These are phyloP conservation scores for Conger conger DNA, from an alignment of 2,113 vertebrate species.

Conservation along the genomic window DNA sequence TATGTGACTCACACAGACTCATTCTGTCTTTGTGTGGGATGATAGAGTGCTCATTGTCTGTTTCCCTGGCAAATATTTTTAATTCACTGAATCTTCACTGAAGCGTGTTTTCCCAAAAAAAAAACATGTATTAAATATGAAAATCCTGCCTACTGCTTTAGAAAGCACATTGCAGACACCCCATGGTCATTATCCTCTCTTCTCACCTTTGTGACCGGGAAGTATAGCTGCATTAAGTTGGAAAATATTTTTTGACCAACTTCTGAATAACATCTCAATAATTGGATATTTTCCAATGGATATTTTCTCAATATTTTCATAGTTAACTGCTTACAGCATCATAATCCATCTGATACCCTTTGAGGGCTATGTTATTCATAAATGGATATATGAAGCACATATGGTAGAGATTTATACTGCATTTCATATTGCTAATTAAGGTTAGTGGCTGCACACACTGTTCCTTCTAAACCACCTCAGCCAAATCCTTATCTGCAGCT, in stretches of 20 bases:
- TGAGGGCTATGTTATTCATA: not conserved
- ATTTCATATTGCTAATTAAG: not conserved
- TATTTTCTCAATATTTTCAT: not conserved
- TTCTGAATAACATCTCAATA: not conserved
- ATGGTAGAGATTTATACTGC: too few relatives aligned
- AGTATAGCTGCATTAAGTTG: not conserved
- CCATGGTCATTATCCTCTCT: not conserved
- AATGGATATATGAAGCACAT: too few relatives aligned
- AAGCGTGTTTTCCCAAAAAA: too few relatives aligned
- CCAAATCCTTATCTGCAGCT: not conserved
- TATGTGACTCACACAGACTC: too few relatives aligned
- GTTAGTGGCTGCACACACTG: not conserved
- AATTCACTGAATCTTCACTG: not conserved
- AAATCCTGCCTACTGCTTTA: too few relatives aligned
- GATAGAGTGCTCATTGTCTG: too few relatives aligned
- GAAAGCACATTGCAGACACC: not conserved
- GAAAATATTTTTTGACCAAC: not conserved
- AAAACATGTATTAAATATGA: too few relatives aligned
- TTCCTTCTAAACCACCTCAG: conserved; percentile 5
- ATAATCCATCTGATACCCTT: not conserved
- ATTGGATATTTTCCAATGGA: not conserved
- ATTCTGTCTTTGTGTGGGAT: too few relatives aligned
- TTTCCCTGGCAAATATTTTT: too few relatives aligned
- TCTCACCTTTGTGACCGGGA: not conserved
- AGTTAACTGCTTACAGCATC: not conserved